Base-by-base conservation (phyloP, 2,797 vertebrate species). In the Pseudocheirus occidentalis region DNA sequence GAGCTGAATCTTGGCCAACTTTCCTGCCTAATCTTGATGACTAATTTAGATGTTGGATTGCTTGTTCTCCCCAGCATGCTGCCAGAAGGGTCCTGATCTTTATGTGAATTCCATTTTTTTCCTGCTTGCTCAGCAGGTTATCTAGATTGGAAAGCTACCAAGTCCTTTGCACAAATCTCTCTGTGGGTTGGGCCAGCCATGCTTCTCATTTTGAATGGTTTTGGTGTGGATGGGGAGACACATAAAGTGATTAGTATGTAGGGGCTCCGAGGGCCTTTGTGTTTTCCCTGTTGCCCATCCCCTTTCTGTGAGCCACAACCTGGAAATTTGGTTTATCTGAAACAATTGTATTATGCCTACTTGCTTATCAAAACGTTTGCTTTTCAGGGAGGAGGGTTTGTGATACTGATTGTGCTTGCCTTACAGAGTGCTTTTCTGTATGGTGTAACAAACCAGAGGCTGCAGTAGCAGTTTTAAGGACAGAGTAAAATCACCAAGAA, bases 301-400 rank as follows among this genome's bases (percentile, higher is more conserved):
- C 6, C 1, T 91, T 97, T 96, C 81, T 57, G 6, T 96, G 96
- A 97, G 91, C 93, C 90, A 66, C 29, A 96, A 92, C 50, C 40
- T 59, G 95, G 95, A 95, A 59, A 96, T 96, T 95, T 97, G 95
- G 91, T 55, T 96, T 94, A 53, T 94, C n/a, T 92, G 90, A 96
- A 95, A 66, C 54, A 53, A 90, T 53, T 90, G 66, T 58, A 24
- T 96, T 90, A 10, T 97, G 91, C 55, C 93, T 96, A 7, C 1
- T 93, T 95, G 89, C 93, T 96, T 92, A 90, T 89, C 93, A 91
- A 92, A 95, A 24, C 46, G 57, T 50, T 96, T 96, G 94, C 57
- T 55, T 96, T 95, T 96, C 50, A 91, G 62, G 28, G 14, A 95
- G 9, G 52, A 94, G 55, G 96, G 57, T 81, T 46, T 92, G 5